Evolutionary conservation across 2,797 vertebrate species (phyloP), one percentile per base, ranked within the genome.

Genomic region (Luscinia megarhynchos): DNA sequence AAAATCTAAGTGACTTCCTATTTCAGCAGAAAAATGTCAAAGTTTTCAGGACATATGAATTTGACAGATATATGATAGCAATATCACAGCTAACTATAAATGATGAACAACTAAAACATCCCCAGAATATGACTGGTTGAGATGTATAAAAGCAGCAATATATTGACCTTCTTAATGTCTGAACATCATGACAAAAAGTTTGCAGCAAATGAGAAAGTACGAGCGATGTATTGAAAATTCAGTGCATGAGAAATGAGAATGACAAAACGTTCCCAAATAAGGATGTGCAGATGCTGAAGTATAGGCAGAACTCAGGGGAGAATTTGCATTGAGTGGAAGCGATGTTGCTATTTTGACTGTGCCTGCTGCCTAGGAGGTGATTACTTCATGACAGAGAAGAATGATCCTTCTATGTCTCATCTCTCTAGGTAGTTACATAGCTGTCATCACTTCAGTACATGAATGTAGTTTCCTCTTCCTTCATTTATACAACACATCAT

Each of bases 331-430:
- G 81, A 76, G 55, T 87, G 40, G 51, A 95, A 84, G 55, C 38
- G 64, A 87, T 92, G 67, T 72, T 92, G 70, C 70, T 84, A 30
- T 86, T 90, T 86, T 86, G 59, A 73, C 62, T 82, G 69, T 76
- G 54, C 27, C 32, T 70, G 36, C 48, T 86, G 63, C 38, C 57
- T 36, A 93, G 74, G 9, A 4, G 59, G 63, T 88, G 64, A 90
- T 93, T 94, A 89, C 53, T 80, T 79, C 50, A 63, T 93, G 90
- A 88, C 85, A 91, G 55, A 96, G 85, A 95, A 77, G 89, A 84
- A 95, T 64, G 88, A 83, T 90, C 41, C 23, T 86, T 93, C 83
- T 90, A 11, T 89, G 61, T 69, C 84, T 87, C 53, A 59, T 96
- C 80, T 93, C 82, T 83, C 81, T 74, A 61, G 68, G 61, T 84